A percentile compares a stretch with the other conserved stretches of the same genome.
These are phyloP conservation scores for Pegea sp. DNA, from an alignment of 23 tunicate species.

Conservation along the genomic window DNA sequence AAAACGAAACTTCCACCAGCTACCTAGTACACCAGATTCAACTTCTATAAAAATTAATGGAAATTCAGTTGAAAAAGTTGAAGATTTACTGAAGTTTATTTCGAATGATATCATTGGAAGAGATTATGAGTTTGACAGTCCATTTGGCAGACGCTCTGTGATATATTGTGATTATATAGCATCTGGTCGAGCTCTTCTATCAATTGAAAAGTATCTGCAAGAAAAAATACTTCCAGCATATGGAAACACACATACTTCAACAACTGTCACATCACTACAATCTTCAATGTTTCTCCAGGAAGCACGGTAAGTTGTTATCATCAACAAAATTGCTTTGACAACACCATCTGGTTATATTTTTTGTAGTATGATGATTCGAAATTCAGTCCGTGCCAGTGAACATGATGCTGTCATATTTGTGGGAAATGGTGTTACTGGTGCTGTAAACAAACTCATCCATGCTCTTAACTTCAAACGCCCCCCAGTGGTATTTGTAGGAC, in stretches of 20 bases:
- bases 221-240: slow-evolving; percentile 63
- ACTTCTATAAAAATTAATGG: no score
- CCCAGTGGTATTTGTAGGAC: slow-evolving; percentile 91
- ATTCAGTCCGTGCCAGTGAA: slow-evolving; percentile 77
- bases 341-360: background rate
- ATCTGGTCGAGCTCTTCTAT: slow-evolving; percentile 51
- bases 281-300: slow-evolving; percentile 74
- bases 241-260: slow-evolving; percentile 94
- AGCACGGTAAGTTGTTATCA: slow-evolving; percentile 21
- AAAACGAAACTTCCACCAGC: no score
- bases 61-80: slow-evolving; percentile 1
- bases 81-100: slow-evolving; percentile 27
- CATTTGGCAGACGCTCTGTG: slow-evolving; percentile 53
- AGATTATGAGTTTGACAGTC: slow-evolving; percentile 30
- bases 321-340: background rate
- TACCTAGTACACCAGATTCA: no score
- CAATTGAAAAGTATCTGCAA: slow-evolving; percentile 53
- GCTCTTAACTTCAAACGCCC: slow-evolving; percentile 33
- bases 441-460: slow-evolving; percentile 65
- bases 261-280: slow-evolving; percentile 82
- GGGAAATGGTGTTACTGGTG: slow-evolving; percentile 90
- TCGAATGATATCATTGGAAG: slow-evolving; percentile 59
- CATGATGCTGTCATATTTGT: slow-evolving; percentile 97
- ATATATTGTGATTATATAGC: slow-evolving; percentile 93
- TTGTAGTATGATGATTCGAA: slow-evolving; percentile 33